These are phyloP conservation scores for Nomada lathburiana DNA, from an alignment of 2,888 invertebrate species.

Conservation along the genomic window DNA sequence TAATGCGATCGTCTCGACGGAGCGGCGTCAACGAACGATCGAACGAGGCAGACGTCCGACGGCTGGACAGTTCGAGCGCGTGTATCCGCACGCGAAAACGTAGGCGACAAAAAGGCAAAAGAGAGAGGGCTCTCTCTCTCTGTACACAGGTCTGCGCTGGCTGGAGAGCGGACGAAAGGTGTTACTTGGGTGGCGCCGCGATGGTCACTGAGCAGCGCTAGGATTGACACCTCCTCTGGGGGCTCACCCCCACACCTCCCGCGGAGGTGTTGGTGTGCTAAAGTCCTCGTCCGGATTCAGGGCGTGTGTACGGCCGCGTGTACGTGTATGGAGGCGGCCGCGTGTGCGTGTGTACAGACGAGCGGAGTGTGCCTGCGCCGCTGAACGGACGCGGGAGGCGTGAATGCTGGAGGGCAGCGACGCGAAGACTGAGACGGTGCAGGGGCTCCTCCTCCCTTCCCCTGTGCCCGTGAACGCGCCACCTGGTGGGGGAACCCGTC, in stretches of 20 bases:
- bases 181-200: conserved; percentile 85
- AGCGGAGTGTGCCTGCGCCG: conserved; percentile 74
- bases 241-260: conserved; percentile 83
- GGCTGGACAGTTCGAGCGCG: conserved; percentile 45
- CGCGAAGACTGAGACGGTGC: conserved; percentile 82
- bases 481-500: conserved; percentile 61
- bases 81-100: conserved; percentile 36
- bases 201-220: conserved; percentile 85
- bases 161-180: conserved; percentile 82
- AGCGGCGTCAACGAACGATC: no score
- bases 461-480: conserved; percentile 66
- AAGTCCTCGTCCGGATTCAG: conserved; percentile 79
- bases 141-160: conserved; percentile 48
- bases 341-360: conserved; percentile 53
- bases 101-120: conserved; percentile 40
- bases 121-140: conserved; percentile 45
- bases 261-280: conserved; percentile 83
- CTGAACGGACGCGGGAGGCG: conserved; percentile 83
- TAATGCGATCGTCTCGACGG: not conserved
- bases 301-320: conserved; percentile 68
- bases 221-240: conserved; percentile 84
- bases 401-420: conserved; percentile 84
- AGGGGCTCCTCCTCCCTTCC: conserved; percentile 82
- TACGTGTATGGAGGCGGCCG: conserved; percentile 56
- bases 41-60: conserved; percentile 32